Evolutionary conservation across 2,797 vertebrate genomes (phyloP).

Genomic region (Mormyrus proboscirostris): DNA sequence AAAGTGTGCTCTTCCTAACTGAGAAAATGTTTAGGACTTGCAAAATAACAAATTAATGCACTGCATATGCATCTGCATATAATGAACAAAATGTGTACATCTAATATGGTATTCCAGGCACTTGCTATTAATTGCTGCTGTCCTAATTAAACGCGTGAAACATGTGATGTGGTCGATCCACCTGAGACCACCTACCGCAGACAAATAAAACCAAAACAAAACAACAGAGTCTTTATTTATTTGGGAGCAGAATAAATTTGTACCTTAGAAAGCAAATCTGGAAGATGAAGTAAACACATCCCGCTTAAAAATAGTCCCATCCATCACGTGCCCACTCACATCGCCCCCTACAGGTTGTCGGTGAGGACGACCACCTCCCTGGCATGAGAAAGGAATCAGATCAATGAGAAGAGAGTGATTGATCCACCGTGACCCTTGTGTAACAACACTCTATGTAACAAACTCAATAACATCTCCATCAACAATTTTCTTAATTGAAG

Average conservation of each 20-base stretch:
- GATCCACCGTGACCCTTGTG: not conserved
- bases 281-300: not conserved
- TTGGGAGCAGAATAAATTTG: not conserved
- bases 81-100: not conserved
- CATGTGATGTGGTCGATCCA: not conserved
- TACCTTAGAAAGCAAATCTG: not conserved
- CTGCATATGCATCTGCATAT: not conserved
- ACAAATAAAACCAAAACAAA: not conserved
- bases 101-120: not conserved
- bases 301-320: not conserved
- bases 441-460: not conserved
- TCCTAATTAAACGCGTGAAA: constrained; percentile 12
- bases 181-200: not conserved
- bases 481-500: constrained; percentile 8
- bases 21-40: not conserved
- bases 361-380: not conserved
- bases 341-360: not conserved
- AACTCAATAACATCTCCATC: constrained; percentile 10
- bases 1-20: not conserved
- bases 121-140: not conserved
- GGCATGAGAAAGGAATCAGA: not conserved
- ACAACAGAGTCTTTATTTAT: not conserved
- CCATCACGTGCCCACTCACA: not conserved
- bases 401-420: not conserved
- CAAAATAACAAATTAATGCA: not conserved